Evolutionary conservation across 2,113 vertebrate species (phyloP).

Genomic region (Archilochus colubris): DNA sequence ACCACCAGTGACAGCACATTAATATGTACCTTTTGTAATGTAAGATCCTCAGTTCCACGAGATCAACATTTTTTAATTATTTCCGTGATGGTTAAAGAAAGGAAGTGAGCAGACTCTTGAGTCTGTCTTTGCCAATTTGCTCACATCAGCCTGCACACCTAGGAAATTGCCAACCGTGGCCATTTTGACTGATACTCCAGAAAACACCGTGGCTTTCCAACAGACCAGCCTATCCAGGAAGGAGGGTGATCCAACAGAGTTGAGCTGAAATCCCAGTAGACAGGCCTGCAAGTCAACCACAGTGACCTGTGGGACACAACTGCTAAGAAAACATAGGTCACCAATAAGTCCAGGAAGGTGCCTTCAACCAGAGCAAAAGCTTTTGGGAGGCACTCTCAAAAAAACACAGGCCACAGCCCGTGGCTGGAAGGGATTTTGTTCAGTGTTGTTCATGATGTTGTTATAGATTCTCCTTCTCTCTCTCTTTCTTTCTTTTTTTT

Average conservation of each 20-base stretch:
- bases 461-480: background rate
- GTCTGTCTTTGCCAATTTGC: background rate
- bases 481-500: too few relatives aligned
- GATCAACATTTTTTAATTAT: background rate
- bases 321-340: background rate
- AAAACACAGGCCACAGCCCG: background rate
- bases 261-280: background rate
- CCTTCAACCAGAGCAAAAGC: background rate
- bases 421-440: background rate
- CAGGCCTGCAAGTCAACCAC: fast-evolving
- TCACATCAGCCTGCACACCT: fast-evolving
- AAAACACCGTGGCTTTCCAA: background rate
- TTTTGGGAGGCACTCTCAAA: background rate
- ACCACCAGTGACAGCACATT: background rate
- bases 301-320: background rate
- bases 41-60: background rate
- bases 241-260: background rate
- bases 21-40: background rate
- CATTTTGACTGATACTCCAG: fast-evolving
- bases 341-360: background rate
- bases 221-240: background rate
- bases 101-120: background rate
- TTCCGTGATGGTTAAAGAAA: background rate
- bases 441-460: fast-evolving
- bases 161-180: background rate